Percentiles rank a stretch among this genome's conserved stretches.
Evolutionary conservation across 2,113 vertebrate genomes (phyloP).

Genomic region (Fukomys damarensis): DNA sequence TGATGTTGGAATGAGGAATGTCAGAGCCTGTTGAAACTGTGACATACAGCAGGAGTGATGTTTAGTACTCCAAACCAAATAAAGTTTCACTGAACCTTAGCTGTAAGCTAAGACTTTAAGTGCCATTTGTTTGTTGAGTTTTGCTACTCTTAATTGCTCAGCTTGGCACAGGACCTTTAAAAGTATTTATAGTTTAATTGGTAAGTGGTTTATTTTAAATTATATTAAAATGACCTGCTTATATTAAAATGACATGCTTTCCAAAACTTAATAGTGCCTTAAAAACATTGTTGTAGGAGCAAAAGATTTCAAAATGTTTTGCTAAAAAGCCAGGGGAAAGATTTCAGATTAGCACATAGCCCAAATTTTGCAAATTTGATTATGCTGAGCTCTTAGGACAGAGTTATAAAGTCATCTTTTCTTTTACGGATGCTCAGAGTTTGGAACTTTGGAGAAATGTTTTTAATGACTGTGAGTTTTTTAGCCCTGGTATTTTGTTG

Average conservation of each 20-base stretch:
- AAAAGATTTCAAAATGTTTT: constrained; percentile 70
- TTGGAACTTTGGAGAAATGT: background rate
- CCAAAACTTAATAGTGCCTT: constrained; percentile 64
- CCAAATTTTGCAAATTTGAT: background rate
- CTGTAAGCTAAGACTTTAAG: constrained; percentile 87
- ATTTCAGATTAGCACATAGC: constrained; percentile 35
- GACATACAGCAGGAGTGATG: constrained; percentile 83
- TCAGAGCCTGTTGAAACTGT: constrained; percentile 82
- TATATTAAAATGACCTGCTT: constrained; percentile 75
- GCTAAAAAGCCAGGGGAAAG: constrained; percentile 34
- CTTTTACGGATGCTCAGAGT: background rate
- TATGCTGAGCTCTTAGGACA: background rate
- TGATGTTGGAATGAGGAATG: constrained; percentile 76
- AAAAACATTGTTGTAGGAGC: constrained; percentile 38
- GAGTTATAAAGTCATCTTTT: background rate
- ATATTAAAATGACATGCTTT: constrained; percentile 74
- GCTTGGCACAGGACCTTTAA: constrained; percentile 84
- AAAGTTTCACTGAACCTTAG: constrained; percentile 84
- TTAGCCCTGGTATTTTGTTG: background rate
- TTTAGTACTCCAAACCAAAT: constrained; percentile 83
- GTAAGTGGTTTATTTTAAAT: constrained; percentile 75
- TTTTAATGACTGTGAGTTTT: constrained; percentile 14
- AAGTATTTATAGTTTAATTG: constrained; percentile 80
- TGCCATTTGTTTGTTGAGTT: constrained; percentile 88
- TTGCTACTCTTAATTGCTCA: constrained; percentile 85